Evolutionary conservation across 2,797 vertebrate species (phyloP).

Genomic region (Acipenser ruthenus): DNA sequence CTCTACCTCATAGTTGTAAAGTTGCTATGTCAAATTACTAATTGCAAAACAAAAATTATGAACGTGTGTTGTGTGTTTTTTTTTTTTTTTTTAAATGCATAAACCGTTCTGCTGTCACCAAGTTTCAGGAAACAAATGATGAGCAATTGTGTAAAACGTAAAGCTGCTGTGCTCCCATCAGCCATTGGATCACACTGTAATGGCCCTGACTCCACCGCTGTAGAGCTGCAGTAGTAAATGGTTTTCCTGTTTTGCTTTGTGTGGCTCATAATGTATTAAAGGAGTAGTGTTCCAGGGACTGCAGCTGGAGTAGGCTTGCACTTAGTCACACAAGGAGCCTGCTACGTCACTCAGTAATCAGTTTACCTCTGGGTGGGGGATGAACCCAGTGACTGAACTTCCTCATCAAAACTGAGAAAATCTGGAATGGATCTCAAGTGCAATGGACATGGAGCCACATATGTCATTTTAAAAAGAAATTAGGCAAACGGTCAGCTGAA

Average conservation of each 20-base stretch:
- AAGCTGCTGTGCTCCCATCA: constrained; percentile 14
- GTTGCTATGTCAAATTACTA: too few species aligned
- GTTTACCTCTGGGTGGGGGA: constrained; percentile 21
- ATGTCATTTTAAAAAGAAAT: constrained; percentile 25
- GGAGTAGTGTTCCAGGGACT: constrained; percentile 15
- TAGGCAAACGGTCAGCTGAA: constrained; percentile 16
- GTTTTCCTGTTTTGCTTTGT: constrained; percentile 22
- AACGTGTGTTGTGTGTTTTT: too few species aligned
- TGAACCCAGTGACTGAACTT: constrained; percentile 15
- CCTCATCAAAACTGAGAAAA: constrained; percentile 15
- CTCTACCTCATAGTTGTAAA: too few species aligned
- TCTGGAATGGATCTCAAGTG: constrained; percentile 5
- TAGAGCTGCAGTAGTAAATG: constrained; percentile 18
- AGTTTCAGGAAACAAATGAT: too few species aligned
- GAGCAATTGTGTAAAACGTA: background rate
- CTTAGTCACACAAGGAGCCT: constrained; percentile 16
- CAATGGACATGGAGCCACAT: constrained; percentile 25
- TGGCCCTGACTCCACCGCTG: constrained; percentile 14
- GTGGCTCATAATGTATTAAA: constrained; percentile 9
- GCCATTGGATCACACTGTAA: constrained; percentile 16
- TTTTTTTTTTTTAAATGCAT: too few species aligned
- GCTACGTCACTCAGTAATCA: constrained; percentile 20
- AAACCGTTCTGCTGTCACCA: too few species aligned
- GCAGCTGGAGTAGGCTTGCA: constrained; percentile 16
- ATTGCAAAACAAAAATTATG: too few species aligned